phyloP scores from a whole-genome alignment of 2,888 invertebrate genomes.

The Drosophila meridiana region DNA sequence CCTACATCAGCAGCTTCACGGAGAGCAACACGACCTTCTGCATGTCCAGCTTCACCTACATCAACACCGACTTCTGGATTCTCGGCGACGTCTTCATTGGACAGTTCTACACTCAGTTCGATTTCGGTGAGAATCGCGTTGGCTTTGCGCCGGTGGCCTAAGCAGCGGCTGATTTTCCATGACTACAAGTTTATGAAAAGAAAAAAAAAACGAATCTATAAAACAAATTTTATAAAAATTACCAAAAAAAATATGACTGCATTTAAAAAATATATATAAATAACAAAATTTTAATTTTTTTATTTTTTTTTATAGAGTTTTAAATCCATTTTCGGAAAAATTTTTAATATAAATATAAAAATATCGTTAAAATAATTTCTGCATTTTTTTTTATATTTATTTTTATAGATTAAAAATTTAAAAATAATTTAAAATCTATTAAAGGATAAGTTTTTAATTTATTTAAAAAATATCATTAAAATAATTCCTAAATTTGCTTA shows the following conservation, averaged over 20 bases:
- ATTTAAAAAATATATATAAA: not conserved
- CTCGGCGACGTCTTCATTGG: conserved; percentile 98
- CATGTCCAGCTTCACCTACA: conserved; percentile 94
- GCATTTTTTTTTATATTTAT: too few species aligned
- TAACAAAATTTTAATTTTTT: not conserved
- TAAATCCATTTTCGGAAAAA: too few species aligned
- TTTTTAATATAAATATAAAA: too few species aligned
- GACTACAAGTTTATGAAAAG: not conserved
- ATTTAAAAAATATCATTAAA: too few species aligned
- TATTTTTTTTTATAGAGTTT: too few species aligned
- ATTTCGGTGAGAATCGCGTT: conserved; percentile 92
- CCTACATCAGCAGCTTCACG: conserved; percentile 88
- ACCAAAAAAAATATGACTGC: not conserved
- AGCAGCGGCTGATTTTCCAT: not conserved
- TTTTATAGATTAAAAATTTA: too few species aligned
- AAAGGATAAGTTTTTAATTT: too few species aligned
- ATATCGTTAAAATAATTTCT: too few species aligned
- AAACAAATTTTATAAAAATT: conserved; percentile 1
- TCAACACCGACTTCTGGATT: conserved; percentile 95
- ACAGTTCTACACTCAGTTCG: conserved; percentile 97
- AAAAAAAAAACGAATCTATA: not conserved
- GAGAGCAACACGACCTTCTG: conserved; percentile 88
- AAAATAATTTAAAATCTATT: too few species aligned
- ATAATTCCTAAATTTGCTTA: too few species aligned
- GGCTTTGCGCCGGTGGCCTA: conserved; percentile 90